phyloP scores from a whole-genome alignment of 2,797 vertebrate species.

The Saguinus oedipus region DNA sequence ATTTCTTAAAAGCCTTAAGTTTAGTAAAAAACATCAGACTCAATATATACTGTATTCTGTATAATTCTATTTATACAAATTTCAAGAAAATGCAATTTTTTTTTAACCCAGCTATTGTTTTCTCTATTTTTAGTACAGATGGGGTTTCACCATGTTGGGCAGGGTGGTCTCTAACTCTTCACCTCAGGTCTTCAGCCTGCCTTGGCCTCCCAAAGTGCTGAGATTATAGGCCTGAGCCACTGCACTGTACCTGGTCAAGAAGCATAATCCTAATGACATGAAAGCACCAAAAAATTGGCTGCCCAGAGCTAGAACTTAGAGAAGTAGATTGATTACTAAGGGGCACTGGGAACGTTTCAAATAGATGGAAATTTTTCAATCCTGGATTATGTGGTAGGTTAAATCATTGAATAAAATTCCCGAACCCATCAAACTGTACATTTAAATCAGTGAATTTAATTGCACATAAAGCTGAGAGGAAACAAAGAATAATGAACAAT shows the following conservation, averaged over 20 bases:
- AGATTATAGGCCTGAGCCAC: background rate
- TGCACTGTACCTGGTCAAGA: background rate
- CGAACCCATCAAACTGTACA: background rate
- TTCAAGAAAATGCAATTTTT: background rate
- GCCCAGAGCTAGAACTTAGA: background rate
- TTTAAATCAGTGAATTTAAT: background rate
- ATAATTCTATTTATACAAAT: background rate
- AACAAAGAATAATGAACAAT: background rate
- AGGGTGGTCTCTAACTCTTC: background rate
- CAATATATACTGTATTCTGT: background rate
- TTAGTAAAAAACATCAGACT: background rate
- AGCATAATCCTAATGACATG: background rate
- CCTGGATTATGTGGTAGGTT: background rate
- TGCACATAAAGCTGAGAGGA: background rate
- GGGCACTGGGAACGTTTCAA: background rate
- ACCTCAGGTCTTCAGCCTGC: rapidly evolving
- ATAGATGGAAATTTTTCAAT: background rate
- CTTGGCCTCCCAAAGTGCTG: background rate
- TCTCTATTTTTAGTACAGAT: background rate
- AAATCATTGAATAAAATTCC: background rate
- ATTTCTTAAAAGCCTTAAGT: background rate
- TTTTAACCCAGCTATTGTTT: background rate
- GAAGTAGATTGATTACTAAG: background rate
- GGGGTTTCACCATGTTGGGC: background rate
- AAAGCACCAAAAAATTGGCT: background rate